Evolutionary conservation across 2,113 vertebrate species (phyloP), one percentile per base, ranked within the genome.

Genomic region (Cyanoramphus novaezelandiae): DNA sequence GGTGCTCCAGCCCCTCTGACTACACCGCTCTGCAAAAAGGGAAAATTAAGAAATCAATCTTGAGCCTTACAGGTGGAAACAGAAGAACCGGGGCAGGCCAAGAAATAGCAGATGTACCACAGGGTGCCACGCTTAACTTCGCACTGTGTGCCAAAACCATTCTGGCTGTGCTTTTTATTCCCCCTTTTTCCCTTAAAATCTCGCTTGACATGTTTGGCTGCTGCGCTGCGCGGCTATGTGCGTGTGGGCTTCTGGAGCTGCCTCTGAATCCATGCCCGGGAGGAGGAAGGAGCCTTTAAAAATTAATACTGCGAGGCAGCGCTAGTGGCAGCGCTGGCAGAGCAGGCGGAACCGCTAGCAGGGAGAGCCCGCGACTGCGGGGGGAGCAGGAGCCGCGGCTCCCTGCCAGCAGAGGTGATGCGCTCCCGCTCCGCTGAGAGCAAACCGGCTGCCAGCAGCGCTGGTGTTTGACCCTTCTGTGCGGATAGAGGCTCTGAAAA

Each of bases 211-310:
- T 43, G 57, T 87, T 93, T 91, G 90, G 74, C 91, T 90, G 96
- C 86, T 83, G 50, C 12, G 29, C 84, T 63, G 74, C 0, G 5
- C 95, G 92, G 78, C 65, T 95, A n/a, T 44, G 57, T 55, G 79
- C 59, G 82, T 92, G 94, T 80, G 86, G 86, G 91, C 88, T 96
- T 86, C 78, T 91, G 93, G 88, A 97, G 93, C 93, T 86, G 94
- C 50, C 90, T 93, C 67, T 75, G 91, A 91, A 92, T 97, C 88
- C 91, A 82, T 93, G 92, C 93, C 95, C 52, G 52, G 82, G 86
- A 96, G 90, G 94, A 92, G 86, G 86, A 92, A 91, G 68, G 81
- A 95, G 85, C 82, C 93, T 95, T 97, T 96, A 96, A 96, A 94
- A 91, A 95, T 96, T 94, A 97, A 96, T 94, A 76, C 88, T 85